These are phyloP conservation scores for Glaucidium brasilianum DNA, from an alignment of 2,113 vertebrate genomes.

Conservation along the genomic window DNA sequence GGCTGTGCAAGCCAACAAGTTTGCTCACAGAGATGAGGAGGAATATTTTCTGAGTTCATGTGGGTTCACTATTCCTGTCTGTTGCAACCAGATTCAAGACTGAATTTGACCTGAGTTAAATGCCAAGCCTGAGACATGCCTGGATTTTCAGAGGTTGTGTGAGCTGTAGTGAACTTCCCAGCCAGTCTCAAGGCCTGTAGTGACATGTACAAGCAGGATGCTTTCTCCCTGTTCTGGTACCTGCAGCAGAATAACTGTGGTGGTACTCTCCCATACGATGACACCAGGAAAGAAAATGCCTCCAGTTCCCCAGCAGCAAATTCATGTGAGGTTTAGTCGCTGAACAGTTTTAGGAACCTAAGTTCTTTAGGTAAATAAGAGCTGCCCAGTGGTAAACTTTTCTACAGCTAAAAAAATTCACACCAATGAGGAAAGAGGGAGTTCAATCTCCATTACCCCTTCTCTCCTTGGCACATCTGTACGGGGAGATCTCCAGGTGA, in stretches of 20 bases:
- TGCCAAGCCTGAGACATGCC: background rate
- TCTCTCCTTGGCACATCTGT: background rate
- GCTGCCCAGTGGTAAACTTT: background rate
- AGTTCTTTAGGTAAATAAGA: background rate
- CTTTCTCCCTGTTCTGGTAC: background rate
- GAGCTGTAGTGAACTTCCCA: constrained; percentile 3
- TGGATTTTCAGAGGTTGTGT: background rate
- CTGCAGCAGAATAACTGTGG: background rate
- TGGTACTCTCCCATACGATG: background rate
- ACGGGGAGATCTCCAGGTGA: background rate
- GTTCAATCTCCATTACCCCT: background rate
- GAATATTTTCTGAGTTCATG: constrained; percentile 10
- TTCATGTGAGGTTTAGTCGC: background rate
- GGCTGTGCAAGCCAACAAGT: constrained; percentile 14
- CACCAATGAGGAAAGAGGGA: background rate
- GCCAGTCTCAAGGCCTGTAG: background rate
- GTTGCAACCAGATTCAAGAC: constrained; percentile 1
- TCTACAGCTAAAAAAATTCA: background rate
- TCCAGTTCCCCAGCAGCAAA: background rate
- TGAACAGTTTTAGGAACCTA: background rate
- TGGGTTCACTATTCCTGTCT: background rate
- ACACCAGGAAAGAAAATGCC: background rate
- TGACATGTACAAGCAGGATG: background rate
- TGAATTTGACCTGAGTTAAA: constrained; percentile 8
- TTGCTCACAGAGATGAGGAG: background rate